These are phyloP conservation scores for Pherbina coryleti DNA, from an alignment of 2,888 invertebrate genomes.

Conservation along the genomic window DNA sequence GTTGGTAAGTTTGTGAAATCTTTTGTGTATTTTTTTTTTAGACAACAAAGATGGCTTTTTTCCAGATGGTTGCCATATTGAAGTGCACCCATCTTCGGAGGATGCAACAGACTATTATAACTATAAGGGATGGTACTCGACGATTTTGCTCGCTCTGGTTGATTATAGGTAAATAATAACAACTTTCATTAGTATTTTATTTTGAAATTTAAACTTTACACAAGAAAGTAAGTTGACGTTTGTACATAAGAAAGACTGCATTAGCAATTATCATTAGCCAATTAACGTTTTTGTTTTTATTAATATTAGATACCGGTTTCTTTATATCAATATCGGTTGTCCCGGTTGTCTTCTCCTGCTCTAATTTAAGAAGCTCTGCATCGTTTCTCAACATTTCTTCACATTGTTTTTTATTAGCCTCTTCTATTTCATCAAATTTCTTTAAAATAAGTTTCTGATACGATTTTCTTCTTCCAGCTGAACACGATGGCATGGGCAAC, in stretches of 20 bases:
- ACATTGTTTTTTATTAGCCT: not conserved
- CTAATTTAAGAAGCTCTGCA: not conserved
- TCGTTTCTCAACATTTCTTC: not conserved
- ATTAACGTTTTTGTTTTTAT: too few relatives aligned
- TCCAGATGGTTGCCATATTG: slow-evolving; percentile 14
- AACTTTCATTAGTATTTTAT: too few relatives aligned
- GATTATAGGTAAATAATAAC: not conserved
- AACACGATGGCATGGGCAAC: not conserved
- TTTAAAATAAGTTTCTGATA: not conserved
- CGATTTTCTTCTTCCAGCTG: not conserved
- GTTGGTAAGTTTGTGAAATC: not conserved
- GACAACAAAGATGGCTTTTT: not conserved
- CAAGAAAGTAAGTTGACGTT: too few relatives aligned
- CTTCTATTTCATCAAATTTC: not conserved
- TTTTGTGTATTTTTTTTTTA: not conserved
- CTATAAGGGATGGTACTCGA: not conserved
- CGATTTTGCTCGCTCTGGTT: slow-evolving; percentile 5
- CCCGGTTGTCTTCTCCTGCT: not conserved
- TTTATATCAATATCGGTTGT: too few relatives aligned
- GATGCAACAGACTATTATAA: slow-evolving; percentile 7
- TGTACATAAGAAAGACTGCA: too few relatives aligned
- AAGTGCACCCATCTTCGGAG: not conserved
- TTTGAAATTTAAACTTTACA: too few relatives aligned
- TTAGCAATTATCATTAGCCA: too few relatives aligned
- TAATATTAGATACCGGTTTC: too few relatives aligned